phyloP scores from a whole-genome alignment of 2,113 vertebrate species.

The Alligator sinensis region DNA sequence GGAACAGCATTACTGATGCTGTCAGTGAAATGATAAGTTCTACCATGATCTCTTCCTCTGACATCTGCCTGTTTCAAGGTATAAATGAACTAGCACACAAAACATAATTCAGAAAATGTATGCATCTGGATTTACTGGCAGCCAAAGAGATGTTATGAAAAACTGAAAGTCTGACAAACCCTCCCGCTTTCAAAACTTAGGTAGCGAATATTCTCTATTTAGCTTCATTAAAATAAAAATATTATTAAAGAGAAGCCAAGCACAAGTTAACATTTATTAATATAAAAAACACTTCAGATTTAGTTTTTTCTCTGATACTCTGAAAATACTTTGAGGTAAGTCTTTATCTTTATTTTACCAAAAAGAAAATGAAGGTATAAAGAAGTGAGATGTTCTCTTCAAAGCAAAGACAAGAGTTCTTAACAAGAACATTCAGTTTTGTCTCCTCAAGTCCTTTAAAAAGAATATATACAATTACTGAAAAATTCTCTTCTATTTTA shows the following conservation, averaged over 20 bases:
- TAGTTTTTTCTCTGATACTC: neutral
- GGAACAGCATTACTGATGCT: constrained; percentile 30
- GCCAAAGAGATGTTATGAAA: constrained; percentile 1
- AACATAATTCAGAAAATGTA: constrained; percentile 24
- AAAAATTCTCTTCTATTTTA: neutral
- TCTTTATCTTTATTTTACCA: neutral
- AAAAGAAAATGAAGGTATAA: neutral
- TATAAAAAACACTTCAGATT: neutral
- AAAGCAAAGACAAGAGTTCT: neutral
- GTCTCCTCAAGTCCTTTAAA: neutral
- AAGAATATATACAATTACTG: neutral
- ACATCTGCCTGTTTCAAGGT: constrained; percentile 53
- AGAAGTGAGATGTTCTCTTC: neutral
- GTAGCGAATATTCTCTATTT: constrained; percentile 29
- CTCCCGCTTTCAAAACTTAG: constrained; percentile 40
- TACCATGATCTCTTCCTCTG: constrained; percentile 28
- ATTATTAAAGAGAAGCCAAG: neutral
- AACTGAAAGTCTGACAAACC: constrained; percentile 57
- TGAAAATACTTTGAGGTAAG: neutral
- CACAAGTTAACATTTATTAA: neutral
- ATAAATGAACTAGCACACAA: constrained; percentile 44
- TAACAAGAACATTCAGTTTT: no score
- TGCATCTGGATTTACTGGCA: constrained; percentile 52
- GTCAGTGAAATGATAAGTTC: constrained; percentile 52
- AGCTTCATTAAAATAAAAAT: constrained; percentile 20